Evolutionary conservation across 2,113 vertebrate species (phyloP), one percentile per base, ranked within the genome.

Genomic region (Hystrix cristata): DNA sequence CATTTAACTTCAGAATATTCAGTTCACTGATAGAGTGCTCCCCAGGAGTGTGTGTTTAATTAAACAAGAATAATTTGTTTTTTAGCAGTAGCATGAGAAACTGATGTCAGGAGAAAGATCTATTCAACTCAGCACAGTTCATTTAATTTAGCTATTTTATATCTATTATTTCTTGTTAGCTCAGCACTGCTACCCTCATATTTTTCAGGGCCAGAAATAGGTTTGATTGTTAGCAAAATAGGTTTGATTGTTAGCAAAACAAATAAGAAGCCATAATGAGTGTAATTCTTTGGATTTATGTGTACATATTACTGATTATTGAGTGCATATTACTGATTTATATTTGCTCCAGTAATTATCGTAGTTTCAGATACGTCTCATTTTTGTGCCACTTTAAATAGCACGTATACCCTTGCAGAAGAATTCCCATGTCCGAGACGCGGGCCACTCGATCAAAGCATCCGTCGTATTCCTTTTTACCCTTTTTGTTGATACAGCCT

Each of bases 231-330:
- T 69, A 90, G 23, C 31, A 92, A 80, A 74, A 34, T 59, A 55
- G 11, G 34, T 43, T 95, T 69, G 71, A 3, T 69, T 94, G 62
- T 96, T 69, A 90, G 23, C 31, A 92, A 80, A 89, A 89, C 43
- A 91, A 79, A 59, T 34, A 74, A 43, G 38, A 31, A 43, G 27
- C 27, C 13, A 29, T 43, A n/a, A 65, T 31, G 3, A 51, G 59
- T 89, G 31, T 71, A 87, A 38, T 95, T 79, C 71, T 13, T 19
- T 27, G 25, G 34, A 67, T 57, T 78, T 87, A 16, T 57, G 38
- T 53, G 29, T 29, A 31, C 29, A 5, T 79, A 34, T 1, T 79
- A 10, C 10, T 55, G 51, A n/a, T 55, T 79, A 31, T 31, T 79
- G 29, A 55, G n/a, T 64, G 34, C 27, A 27, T 51, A 31, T 78